phyloP scores from a whole-genome alignment of 2,888 invertebrate species.

The Nemurella pictetii region DNA sequence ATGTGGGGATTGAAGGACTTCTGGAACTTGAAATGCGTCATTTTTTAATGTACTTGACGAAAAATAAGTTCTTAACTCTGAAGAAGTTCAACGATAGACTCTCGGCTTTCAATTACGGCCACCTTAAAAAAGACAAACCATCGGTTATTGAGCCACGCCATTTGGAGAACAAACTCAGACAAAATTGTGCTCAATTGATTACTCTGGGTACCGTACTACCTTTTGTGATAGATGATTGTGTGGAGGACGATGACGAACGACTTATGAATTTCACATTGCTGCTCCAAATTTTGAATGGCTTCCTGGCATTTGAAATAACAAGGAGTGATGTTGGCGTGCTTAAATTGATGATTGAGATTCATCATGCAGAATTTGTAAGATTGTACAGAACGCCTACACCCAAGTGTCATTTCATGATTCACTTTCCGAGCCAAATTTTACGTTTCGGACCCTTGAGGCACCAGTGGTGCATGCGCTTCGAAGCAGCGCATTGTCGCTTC shows the following conservation, averaged over 20 bases:
- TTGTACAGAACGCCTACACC: conserved; percentile 41
- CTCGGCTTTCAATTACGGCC: conserved; percentile 42
- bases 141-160: conserved; percentile 39
- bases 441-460: conserved; percentile 42
- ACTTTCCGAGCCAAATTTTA: conserved; percentile 40
- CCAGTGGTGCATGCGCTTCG: too few species aligned
- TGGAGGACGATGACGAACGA: conserved; percentile 30
- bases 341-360: conserved; percentile 42
- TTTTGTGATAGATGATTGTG: conserved; percentile 43
- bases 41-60: conserved; percentile 36
- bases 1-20: conserved; percentile 1
- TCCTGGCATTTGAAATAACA: conserved; percentile 43
- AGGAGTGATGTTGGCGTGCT: conserved; percentile 35
- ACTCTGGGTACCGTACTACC: conserved; percentile 42
- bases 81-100: conserved; percentile 43
- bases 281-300: conserved; percentile 43
- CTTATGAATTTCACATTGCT: conserved; percentile 38
- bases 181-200: conserved; percentile 44
- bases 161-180: conserved; percentile 39
- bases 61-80: conserved; percentile 35
- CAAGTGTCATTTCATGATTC: conserved; percentile 42
- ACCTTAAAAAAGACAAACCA: conserved; percentile 44
- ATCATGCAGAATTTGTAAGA: conserved; percentile 35
- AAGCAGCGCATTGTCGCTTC: conserved; percentile 42
- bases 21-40: conserved; percentile 34